Conservation (phyloP, 2,797 vertebrate genomes). For the Knipowitschia caucasica region DNA sequence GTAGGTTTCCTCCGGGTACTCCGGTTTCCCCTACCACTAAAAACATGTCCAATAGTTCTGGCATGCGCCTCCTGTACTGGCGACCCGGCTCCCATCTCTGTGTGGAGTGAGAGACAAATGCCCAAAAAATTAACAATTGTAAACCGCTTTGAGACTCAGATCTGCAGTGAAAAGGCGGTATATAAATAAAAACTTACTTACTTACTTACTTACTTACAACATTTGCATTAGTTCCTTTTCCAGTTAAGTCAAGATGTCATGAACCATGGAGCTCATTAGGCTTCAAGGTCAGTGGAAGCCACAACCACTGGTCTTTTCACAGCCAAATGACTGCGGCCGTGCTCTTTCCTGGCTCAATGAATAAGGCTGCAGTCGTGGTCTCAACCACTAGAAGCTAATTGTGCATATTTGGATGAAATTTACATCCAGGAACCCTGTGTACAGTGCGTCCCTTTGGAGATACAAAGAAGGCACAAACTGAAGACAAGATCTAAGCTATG, state of each 20-base stretch:
- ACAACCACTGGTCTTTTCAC: conserved; percentile 78
- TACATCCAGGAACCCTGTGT: conserved; percentile 73
- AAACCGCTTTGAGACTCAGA: no score
- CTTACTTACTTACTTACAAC: not conserved
- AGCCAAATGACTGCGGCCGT: conserved; percentile 75
- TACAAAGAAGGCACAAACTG: conserved; percentile 56
- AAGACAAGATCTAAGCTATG: no score
- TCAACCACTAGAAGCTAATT: conserved; percentile 68
- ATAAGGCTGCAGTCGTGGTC: conserved; percentile 53
- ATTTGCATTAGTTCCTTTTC: conserved; percentile 47
- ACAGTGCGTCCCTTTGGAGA: conserved; percentile 69
- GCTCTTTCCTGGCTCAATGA: conserved; percentile 70
- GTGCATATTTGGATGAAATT: conserved; percentile 75
- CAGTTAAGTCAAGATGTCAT: conserved; percentile 56
- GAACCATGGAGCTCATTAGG: conserved; percentile 49
- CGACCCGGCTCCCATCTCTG: no score
- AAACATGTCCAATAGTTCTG: no score
- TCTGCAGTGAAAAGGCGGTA: no score
- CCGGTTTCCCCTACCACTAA: no score
- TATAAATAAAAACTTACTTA: no score
- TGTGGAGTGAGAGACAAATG: no score
- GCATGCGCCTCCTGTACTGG: no score
- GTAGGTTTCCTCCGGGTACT: no score
- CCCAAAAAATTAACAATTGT: no score
- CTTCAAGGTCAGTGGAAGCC: conserved; percentile 79